A percentile compares a stretch with the other conserved stretches of the same genome.
phyloP scores from a whole-genome alignment of 2,888 invertebrate genomes.

The Amitus sp. region DNA sequence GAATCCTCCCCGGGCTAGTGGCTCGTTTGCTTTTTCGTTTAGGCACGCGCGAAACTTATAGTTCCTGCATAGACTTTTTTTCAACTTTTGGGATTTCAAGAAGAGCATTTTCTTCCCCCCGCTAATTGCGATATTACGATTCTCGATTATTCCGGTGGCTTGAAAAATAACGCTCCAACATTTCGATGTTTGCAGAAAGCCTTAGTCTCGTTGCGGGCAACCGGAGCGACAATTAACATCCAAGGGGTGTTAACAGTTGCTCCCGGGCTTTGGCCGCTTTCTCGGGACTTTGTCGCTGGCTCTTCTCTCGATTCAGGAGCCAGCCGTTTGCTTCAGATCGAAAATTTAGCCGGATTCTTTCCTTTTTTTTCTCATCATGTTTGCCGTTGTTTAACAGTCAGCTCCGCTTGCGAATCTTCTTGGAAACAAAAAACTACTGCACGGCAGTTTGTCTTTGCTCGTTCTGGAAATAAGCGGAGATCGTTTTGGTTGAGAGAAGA shows the following conservation, averaged over 20 bases:
- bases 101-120: neutral
- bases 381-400: too few species aligned
- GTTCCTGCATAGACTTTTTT: neutral
- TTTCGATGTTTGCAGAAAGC: constrained; percentile 20
- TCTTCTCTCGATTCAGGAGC: too few species aligned
- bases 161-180: too few species aligned
- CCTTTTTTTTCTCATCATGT: too few species aligned
- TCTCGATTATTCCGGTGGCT: too few species aligned
- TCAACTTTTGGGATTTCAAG: neutral
- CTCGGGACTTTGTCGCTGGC: constrained; percentile 13
- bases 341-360: neutral
- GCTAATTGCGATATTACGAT: constrained; percentile 2
- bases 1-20: too few species aligned
- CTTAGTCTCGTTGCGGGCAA: constrained; percentile 25
- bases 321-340: constrained; percentile 25
- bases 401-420: too few species aligned
- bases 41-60: neutral
- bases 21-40: neutral
- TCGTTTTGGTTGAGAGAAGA: too few species aligned
- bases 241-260: constrained; percentile 55
- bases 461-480: too few species aligned
- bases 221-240: constrained; percentile 32
- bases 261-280: constrained; percentile 47
- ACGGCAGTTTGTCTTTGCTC: too few species aligned
- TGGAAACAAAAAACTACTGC: too few species aligned